A percentile compares a stretch with the other conserved stretches of the same genome.
phyloP scores from a whole-genome alignment of 2,888 invertebrate genomes.

The Ormyrus labotus region DNA sequence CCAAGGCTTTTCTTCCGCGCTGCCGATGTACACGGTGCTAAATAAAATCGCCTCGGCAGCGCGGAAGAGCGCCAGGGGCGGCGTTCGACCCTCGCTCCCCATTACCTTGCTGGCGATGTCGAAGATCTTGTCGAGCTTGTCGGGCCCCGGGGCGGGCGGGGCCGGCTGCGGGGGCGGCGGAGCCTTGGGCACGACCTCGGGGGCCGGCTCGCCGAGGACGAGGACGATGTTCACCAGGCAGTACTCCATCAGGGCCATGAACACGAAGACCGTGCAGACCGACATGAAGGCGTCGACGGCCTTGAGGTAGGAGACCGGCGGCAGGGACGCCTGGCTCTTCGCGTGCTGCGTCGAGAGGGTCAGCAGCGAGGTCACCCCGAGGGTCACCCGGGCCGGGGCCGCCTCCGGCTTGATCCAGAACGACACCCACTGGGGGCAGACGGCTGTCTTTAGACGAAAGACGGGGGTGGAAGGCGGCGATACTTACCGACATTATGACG shows the following conservation, averaged over 20 bases:
- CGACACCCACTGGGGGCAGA: slow-evolving; percentile 86
- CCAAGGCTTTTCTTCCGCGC: neutral
- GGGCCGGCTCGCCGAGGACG: slow-evolving; percentile 79
- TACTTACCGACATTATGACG: slow-evolving; percentile 93
- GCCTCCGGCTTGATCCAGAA: slow-evolving; percentile 98
- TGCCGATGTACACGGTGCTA: neutral
- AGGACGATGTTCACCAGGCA: slow-evolving; percentile 91
- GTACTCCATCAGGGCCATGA: slow-evolving; percentile 96
- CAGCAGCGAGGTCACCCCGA: slow-evolving; percentile 92
- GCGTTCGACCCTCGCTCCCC: neutral
- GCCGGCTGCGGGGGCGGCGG: slow-evolving; percentile 80
- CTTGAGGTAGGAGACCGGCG: slow-evolving; percentile 95
- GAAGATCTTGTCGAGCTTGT: slow-evolving; percentile 78
- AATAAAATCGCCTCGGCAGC: neutral
- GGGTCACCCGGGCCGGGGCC: slow-evolving; percentile 93
- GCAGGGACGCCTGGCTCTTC: slow-evolving; percentile 93
- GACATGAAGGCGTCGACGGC: slow-evolving; percentile 96
- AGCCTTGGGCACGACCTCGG: slow-evolving; percentile 77
- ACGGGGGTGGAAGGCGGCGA: neutral
- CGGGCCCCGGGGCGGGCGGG: slow-evolving; percentile 77
- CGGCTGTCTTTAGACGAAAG: too few species aligned
- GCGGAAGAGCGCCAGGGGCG: neutral
- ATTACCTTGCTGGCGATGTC: slow-evolving; percentile 77
- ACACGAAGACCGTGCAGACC: slow-evolving; percentile 94
- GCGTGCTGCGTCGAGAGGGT: slow-evolving; percentile 95